Base-by-base conservation (phyloP, 2,888 invertebrate genomes). In the Yponomeuta cagnagella region DNA sequence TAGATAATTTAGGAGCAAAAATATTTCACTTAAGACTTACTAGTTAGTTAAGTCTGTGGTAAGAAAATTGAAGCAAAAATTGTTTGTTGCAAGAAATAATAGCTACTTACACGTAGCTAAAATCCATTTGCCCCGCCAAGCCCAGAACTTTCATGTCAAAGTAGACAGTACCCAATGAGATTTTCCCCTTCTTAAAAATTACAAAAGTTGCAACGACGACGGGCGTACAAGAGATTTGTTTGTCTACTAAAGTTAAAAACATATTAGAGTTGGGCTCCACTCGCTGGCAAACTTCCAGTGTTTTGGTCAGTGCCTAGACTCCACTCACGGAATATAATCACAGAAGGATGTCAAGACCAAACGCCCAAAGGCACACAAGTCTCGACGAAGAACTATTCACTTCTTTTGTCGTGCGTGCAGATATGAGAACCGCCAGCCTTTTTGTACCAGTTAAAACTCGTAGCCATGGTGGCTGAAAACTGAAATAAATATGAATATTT, bases 181-280 rank as follows among this genome's bases (percentile, higher is more conserved):
- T 37, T 58, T 58, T 58, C 52, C 52, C 52, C 52, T 58, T 48
- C 70, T 30, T 70, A 48, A 70, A 70, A 70, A 70, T 65, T 70
- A 65, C 23, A 63, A 48, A 70, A 70, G 63, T 70, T 63, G 58
- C 70, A 48, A 69, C 69, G 68, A 65, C 30, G 31, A 48, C 23
- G 30, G n/a, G 58, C 67, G 75, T 74, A 74, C 76, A 75, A 74
- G 76, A 78, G 82, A 83, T 85, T 86, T 86, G 87, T 87, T 87
- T 85, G 78, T 77, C 80, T 83, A 83, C 84, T 82, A 82, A 83
- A 83, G 84, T 84, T 81, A 83, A 71, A 88, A 88, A 89, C 80
- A 86, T 88, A 86, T 88, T 85, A 87, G 77, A 84, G 83, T 85
- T 84, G 79, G 78, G 79, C 78, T 74, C 78, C 84, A 84, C 86